Conservation (phyloP, 2,888 invertebrate species). For the Caenorhabditis plicata region DNA sequence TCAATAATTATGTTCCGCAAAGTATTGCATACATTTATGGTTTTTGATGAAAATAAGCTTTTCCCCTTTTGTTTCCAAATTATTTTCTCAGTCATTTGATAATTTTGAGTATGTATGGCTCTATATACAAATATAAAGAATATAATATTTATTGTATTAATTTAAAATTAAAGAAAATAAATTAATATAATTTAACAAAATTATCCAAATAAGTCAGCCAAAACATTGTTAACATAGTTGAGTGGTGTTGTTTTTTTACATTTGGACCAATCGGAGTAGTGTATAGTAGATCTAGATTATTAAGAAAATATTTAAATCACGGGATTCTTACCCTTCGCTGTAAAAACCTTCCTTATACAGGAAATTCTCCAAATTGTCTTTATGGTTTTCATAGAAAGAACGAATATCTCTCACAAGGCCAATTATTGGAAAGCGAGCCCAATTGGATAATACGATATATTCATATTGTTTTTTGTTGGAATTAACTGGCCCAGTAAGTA, state of each 20-base stretch:
- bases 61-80: no score
- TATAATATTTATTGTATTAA: no score
- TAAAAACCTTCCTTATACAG: conserved; percentile 45
- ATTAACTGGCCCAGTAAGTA: conserved; percentile 41
- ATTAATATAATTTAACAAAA: no score
- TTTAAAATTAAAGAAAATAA: no score
- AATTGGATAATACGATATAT: conserved; percentile 53
- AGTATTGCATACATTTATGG: no score
- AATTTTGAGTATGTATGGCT: no score
- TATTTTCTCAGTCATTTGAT: no score
- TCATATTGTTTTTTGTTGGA: conserved; percentile 46
- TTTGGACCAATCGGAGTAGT: conserved; percentile 51
- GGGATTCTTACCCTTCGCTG: conserved; percentile 23
- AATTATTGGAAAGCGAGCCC: conserved; percentile 56
- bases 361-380: conserved; percentile 39
- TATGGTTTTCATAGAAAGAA: conserved; percentile 37
- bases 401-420: conserved; percentile 46
- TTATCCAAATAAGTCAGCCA: conserved; percentile 46
- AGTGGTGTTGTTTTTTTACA: conserved; percentile 42
- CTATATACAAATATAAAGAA: no score
- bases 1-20: no score
- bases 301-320: conserved; percentile 4
- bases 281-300: conserved; percentile 31
- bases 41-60: no score
- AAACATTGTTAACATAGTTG: conserved; percentile 44